phyloP scores from a whole-genome alignment of 2,888 invertebrate genomes.

The Cataglyphis cursor region DNA sequence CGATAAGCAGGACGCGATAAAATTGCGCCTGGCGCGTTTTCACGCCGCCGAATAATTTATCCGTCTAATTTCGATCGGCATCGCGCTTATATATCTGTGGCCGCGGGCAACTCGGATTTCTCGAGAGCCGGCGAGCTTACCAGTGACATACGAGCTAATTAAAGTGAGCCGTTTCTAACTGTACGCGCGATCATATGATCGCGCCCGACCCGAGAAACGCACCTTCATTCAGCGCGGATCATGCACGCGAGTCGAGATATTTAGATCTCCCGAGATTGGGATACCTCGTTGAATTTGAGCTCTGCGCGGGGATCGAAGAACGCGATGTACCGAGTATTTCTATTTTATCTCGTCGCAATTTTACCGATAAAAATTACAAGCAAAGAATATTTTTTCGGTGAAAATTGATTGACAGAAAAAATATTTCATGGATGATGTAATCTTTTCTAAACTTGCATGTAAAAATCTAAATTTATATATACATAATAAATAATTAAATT shows the following conservation, averaged over 20 bases:
- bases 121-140: constrained; percentile 31
- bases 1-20: constrained; percentile 47
- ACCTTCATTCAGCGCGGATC: constrained; percentile 29
- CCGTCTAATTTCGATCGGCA: constrained; percentile 53
- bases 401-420: neutral
- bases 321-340: neutral
- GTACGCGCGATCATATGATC: constrained; percentile 53
- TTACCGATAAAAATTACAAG: neutral
- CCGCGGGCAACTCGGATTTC: constrained; percentile 40
- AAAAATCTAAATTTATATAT: neutral
- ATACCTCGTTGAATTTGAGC: constrained; percentile 16
- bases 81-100: constrained; percentile 41
- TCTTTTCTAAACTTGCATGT: neutral
- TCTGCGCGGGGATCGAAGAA: neutral
- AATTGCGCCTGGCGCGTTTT: constrained; percentile 43
- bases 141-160: constrained; percentile 60
- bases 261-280: constrained; percentile 25
- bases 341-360: neutral
- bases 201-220: constrained; percentile 35
- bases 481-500: neutral
- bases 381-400: neutral
- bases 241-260: neutral
- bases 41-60: constrained; percentile 51
- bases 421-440: neutral
- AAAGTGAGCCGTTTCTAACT: constrained; percentile 62